These are phyloP conservation scores for Nipponacmea schrenckii DNA, from an alignment of 2,888 invertebrate species.

Conservation along the genomic window DNA sequence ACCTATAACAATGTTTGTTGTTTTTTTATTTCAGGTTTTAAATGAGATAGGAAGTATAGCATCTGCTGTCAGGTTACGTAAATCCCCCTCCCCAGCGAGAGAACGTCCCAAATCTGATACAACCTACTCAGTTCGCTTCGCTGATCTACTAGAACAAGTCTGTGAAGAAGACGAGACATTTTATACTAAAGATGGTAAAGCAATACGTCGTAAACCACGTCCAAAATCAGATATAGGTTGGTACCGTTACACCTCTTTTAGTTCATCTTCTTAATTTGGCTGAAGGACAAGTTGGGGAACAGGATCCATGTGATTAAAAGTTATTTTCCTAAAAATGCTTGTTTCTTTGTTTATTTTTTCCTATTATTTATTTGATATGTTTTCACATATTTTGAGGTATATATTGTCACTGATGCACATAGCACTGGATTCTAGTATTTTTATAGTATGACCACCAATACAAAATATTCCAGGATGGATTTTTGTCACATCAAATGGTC, in stretches of 20 bases:
- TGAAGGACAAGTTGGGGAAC: too few relatives aligned
- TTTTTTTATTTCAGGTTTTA: constrained; percentile 10
- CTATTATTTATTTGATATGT: too few relatives aligned
- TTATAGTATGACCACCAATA: too few relatives aligned
- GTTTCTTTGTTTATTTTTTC: too few relatives aligned
- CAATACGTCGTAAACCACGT: constrained; percentile 39
- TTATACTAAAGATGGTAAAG: constrained; percentile 29
- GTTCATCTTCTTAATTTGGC: too few relatives aligned
- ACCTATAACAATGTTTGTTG: neutral
- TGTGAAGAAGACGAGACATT: constrained; percentile 34
- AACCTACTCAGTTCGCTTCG: constrained; percentile 50
- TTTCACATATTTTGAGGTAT: too few relatives aligned
- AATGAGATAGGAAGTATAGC: constrained; percentile 5
- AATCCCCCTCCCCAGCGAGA: constrained; percentile 47
- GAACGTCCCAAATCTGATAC: constrained; percentile 57
- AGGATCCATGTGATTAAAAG: too few relatives aligned
- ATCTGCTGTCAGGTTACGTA: constrained; percentile 41
- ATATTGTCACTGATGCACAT: too few relatives aligned
- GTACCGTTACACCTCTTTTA: neutral
- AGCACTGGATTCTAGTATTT: too few relatives aligned
- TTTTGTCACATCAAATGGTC: too few relatives aligned
- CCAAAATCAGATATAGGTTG: constrained; percentile 59
- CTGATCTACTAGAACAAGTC: constrained; percentile 46
- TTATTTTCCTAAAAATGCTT: too few relatives aligned
- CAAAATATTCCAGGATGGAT: too few relatives aligned